These are phyloP conservation scores for Popillia japonica DNA, from an alignment of 1,140 invertebrate species.

Conservation along the genomic window DNA sequence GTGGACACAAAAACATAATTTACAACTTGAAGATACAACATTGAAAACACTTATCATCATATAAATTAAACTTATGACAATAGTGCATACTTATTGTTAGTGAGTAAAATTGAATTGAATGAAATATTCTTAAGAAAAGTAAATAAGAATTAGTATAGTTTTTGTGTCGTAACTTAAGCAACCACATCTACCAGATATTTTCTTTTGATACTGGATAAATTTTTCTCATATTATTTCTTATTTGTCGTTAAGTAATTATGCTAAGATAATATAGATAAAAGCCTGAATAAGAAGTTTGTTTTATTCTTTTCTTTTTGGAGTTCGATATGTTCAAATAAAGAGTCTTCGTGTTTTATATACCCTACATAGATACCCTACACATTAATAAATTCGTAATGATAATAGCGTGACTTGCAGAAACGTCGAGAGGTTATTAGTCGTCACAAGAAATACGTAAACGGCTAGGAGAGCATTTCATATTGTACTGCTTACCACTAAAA, in stretches of 20 bases:
- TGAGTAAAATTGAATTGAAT: no score
- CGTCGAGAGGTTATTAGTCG: not conserved
- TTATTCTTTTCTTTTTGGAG: not conserved
- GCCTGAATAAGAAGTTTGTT: not conserved
- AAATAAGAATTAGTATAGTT: no score
- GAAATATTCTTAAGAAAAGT: no score
- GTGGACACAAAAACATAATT: no score
- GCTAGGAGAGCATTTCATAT: not conserved
- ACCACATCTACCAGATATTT: no score
- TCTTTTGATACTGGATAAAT: not conserved
- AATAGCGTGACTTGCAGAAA: conserved; percentile 19
- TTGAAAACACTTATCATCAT: no score
- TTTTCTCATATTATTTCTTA: not conserved
- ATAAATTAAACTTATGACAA: no score
- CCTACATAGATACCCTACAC: not conserved
- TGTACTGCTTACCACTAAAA: no score
- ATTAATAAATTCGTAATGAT: conserved; percentile 21
- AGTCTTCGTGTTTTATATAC: not conserved
- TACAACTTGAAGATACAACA: no score
- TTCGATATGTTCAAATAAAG: not conserved
- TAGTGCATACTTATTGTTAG: no score
- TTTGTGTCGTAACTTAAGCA: no score
- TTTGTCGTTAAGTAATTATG: not conserved
- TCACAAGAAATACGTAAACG: not conserved
- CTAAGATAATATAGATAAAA: not conserved